Base-by-base conservation (phyloP, 2,888 invertebrate genomes). In the Hyppa rectilinea region DNA sequence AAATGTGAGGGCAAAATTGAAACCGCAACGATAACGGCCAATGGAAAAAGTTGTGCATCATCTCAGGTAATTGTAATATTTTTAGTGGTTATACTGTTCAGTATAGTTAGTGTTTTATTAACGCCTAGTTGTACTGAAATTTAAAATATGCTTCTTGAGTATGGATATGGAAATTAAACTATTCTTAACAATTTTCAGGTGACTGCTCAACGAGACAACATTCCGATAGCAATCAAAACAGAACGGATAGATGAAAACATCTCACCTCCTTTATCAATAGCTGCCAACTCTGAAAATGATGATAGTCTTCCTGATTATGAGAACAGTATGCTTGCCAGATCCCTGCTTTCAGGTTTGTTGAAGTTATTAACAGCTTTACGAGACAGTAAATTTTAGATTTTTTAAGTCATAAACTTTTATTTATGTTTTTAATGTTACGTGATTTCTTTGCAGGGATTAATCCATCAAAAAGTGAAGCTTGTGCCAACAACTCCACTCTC, bases 271-370 rank as follows among this genome's bases (percentile, higher is more conserved):
- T 87, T 90, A 70, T 88, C 91, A 53, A 83, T 88, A 72, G 88
- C 86, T 60, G 85, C 87, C 50, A 92, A 91, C 78, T 91, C 91
- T 26, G 96, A 96, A 84, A 95, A 94, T 89, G 94, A 95, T 73
- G 95, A 96, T 59, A 94, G 93, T 88, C 92, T 94, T 85, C 95
- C 96, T 47, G 95, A 95, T 90, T 96, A 96, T 82, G 96, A 96
- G 86, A 96, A 96, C 84, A 96, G 96, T 73, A 96, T 96, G 96
- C 94, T 96, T 87, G 96, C 96, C 85, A 92, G 96, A 80, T 96
- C 96, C 65, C 87, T 96, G 70, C 88, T 96, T 12, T 96, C 96
- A 90, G 96, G 96, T 96, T 86, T 75, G 74, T 71, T 58, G 0
- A 49, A 52, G 10, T 36, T 47, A 23, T 68, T 36, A 10, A 49